Percentiles rank a stretch among this genome's conserved stretches.
phyloP scores from a whole-genome alignment of 2,113 vertebrate species.

The Solea solea region DNA sequence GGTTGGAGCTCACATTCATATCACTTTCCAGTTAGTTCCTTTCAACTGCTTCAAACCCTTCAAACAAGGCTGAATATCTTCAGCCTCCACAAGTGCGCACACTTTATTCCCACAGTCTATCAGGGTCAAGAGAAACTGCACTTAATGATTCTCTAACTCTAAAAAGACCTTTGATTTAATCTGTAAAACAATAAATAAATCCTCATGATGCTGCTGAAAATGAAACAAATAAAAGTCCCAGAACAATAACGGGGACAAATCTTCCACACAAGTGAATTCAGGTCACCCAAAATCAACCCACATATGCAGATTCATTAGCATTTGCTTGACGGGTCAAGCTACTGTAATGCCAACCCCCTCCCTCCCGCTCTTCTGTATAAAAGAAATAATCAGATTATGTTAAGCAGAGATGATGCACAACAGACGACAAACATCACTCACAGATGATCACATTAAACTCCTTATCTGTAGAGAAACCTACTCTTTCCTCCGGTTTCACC shows the following conservation, averaged over 20 bases:
- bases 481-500: background rate
- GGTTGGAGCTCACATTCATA: constrained; percentile 67
- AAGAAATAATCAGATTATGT: constrained; percentile 69
- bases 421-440: constrained; percentile 25
- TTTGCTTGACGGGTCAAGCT: constrained; percentile 35
- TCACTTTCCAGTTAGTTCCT: constrained; percentile 61
- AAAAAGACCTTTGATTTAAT: no score
- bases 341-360: constrained; percentile 50
- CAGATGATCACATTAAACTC: constrained; percentile 7
- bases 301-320: constrained; percentile 65
- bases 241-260: constrained; percentile 46
- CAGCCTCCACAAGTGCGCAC: constrained; percentile 43
- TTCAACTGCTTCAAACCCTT: constrained; percentile 71
- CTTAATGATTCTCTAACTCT: no score
- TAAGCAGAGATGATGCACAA: constrained; percentile 53
- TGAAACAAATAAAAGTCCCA: constrained; percentile 20
- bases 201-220: background rate
- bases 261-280: constrained; percentile 62
- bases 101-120: constrained; percentile 55
- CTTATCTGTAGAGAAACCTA: background rate
- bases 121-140: no score
- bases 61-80: constrained; percentile 60
- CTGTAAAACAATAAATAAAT: no score
- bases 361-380: constrained; percentile 38
- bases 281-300: constrained; percentile 68